A percentile compares a stretch with the other conserved stretches of the same genome.
These are phyloP conservation scores for Tragelaphus eurycerus DNA, from an alignment of 2,797 vertebrate species.

Conservation along the genomic window DNA sequence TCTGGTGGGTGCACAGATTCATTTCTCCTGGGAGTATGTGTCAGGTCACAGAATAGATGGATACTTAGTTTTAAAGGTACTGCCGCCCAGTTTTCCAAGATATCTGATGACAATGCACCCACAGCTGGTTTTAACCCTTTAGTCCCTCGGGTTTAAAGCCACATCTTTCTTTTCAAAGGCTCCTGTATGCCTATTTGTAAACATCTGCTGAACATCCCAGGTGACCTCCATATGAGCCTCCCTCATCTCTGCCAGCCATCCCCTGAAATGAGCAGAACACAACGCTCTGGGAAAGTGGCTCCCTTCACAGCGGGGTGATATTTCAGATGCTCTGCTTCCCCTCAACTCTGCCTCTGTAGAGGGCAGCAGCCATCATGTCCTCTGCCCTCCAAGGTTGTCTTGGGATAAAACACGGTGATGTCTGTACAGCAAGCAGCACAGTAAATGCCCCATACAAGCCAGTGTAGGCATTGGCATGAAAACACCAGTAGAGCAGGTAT, in stretches of 20 bases:
- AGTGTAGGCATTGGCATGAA: fast-evolving
- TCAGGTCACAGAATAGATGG: fast-evolving
- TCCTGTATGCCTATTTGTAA: fast-evolving
- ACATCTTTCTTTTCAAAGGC: background rate
- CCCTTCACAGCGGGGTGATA: fast-evolving
- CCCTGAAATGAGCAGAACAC: background rate
- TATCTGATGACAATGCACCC: background rate
- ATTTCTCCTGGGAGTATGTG: fast-evolving
- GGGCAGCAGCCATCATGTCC: background rate
- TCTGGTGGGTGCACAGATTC: background rate
- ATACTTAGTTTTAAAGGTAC: background rate
- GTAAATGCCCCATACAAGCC: fast-evolving
- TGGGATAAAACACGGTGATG: background rate
- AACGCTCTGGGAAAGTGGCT: fast-evolving
- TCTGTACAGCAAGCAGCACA: background rate
- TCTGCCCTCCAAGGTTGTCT: background rate
- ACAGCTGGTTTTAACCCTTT: background rate
- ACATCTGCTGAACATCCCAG: background rate
- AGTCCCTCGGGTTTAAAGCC: background rate
- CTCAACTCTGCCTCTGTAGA: background rate
- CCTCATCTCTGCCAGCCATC: background rate
- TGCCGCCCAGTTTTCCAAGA: fast-evolving
- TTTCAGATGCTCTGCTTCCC: background rate
- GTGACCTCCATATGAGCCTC: fast-evolving
- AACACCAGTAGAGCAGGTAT: background rate